A percentile compares a stretch with the other conserved stretches of the same genome.
Evolutionary conservation across 2,888 invertebrate species (phyloP).

Genomic region (Caenorhabditis sp.): DNA sequence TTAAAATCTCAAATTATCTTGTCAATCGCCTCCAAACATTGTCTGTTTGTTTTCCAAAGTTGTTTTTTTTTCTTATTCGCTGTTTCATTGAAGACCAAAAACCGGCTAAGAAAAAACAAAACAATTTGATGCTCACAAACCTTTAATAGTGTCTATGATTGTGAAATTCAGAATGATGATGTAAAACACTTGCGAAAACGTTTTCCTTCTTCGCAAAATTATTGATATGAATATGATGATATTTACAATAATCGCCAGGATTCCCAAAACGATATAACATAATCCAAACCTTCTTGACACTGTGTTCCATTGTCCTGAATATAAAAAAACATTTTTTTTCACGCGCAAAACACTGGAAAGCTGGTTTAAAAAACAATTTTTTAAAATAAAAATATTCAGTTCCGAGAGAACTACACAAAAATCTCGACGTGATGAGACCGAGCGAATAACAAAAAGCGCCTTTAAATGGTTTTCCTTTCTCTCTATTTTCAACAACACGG

Average conservation of each 20-base stretch:
- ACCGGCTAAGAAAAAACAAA: not conserved
- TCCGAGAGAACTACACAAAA: too few relatives aligned
- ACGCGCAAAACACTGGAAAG: not conserved
- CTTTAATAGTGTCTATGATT: slow-evolving; percentile 59
- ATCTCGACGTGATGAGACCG: too few relatives aligned
- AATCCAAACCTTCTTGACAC: slow-evolving; percentile 28
- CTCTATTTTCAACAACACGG: too few relatives aligned
- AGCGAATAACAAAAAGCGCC: too few relatives aligned
- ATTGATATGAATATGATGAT: slow-evolving; percentile 38
- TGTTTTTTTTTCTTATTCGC: too few relatives aligned
- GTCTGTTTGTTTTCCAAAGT: not conserved
- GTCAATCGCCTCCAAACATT: too few relatives aligned
- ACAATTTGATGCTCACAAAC: slow-evolving; percentile 12
- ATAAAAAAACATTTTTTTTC: not conserved
- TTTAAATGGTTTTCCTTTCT: too few relatives aligned
- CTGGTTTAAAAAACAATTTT: not conserved
- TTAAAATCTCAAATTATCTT: too few relatives aligned
- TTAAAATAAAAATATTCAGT: not conserved
- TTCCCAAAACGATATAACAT: slow-evolving; percentile 41
- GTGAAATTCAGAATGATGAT: slow-evolving; percentile 60
- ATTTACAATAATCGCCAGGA: slow-evolving; percentile 45
- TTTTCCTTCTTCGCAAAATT: slow-evolving; percentile 34
- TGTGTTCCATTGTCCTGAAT: not conserved
- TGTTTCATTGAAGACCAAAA: too few relatives aligned
- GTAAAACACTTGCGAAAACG: slow-evolving; percentile 58